Evolutionary conservation across 1,140 invertebrate species (phyloP), one percentile per base, ranked within the genome.

Genomic region (Subanguina moxae): DNA sequence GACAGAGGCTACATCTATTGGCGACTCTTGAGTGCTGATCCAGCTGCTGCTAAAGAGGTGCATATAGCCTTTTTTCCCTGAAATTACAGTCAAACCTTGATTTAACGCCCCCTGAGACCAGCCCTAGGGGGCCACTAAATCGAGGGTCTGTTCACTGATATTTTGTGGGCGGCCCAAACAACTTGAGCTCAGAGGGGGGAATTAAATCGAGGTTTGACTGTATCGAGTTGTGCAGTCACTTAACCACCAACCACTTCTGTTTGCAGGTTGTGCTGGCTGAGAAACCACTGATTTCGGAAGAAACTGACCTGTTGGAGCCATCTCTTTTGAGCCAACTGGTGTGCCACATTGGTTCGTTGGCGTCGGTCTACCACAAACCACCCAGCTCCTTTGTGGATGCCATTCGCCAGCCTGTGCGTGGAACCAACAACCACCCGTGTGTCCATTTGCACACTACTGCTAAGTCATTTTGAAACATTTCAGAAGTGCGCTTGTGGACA

Each of bases 1-100:
- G 96, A 99, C 83, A 89, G 96, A 74, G 96, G 96, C 42, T 99
- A 98, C 82, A 99, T 99, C 79, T 99, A 99, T 84, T 99, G 96
- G 96, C 88, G 95, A 58, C 86, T 99, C 25, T 85, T 99, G 17
- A 97, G 94, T 56, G 98, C 96, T 17, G 96, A 99, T 86, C 95
- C 96, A 3, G 94, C 92, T 27, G 92, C 91, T 27, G 96, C 96
- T 25, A 99, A 98, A 84, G 94, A 99, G 84, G 62, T 64, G 19
- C 21, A 94, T 94, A 28, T 28, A 13, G n/a, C n/a, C n/a, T n/a
- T n/a, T n/a, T n/a, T n/a, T n/a, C n/a, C n/a, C n/a, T n/a, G n/a
- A n/a, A n/a, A n/a, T n/a, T n/a, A n/a, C n/a, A n/a, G n/a, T n/a
- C n/a, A n/a, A n/a, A n/a, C n/a, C n/a, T n/a, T n/a, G n/a, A n/a